Conservation (phyloP, 2,113 vertebrate species). For the Amia ocellicauda region DNA sequence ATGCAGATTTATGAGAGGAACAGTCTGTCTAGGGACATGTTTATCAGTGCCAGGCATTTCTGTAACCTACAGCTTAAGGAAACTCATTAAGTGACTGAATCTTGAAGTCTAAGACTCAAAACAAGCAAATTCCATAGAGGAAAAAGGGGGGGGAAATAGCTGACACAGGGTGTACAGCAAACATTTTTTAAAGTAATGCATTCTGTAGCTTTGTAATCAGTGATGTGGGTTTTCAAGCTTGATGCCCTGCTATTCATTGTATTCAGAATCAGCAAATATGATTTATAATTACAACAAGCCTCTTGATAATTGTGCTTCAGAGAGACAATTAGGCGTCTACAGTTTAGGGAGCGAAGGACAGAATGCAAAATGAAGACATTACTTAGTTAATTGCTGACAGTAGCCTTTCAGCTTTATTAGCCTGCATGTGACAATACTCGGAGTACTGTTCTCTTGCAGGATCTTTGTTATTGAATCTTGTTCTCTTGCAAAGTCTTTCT, state of each 20-base stretch:
- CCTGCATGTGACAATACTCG: no score
- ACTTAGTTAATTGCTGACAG: slow-evolving; percentile 11
- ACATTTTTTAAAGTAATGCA: slow-evolving; percentile 12
- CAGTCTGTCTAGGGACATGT: slow-evolving; percentile 21
- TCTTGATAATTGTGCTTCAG: slow-evolving; percentile 21
- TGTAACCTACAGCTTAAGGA: slow-evolving; percentile 24
- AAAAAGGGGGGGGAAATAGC: slow-evolving; percentile 15
- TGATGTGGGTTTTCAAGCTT: slow-evolving; percentile 13
- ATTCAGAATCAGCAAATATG: slow-evolving; percentile 22
- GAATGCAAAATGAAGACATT: slow-evolving; percentile 18
- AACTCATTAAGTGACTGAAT: slow-evolving; percentile 24
- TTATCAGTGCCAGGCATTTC: slow-evolving; percentile 23
- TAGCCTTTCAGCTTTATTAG: no score
- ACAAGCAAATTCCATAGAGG: slow-evolving; percentile 18
- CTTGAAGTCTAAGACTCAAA: slow-evolving; percentile 19
- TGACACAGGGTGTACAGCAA: slow-evolving; percentile 17
- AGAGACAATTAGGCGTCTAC: slow-evolving; percentile 17
- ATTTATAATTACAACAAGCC: slow-evolving; percentile 23
- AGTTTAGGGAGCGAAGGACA: slow-evolving; percentile 8
- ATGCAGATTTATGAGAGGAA: slow-evolving; percentile 19
- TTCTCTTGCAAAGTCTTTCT: no score
- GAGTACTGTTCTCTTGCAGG: no score
- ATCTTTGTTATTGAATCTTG: no score
- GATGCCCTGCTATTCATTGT: slow-evolving; percentile 11
- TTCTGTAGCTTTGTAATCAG: slow-evolving; percentile 20